phyloP scores from a whole-genome alignment of 2,797 vertebrate species.

The Sciurus vulgaris region DNA sequence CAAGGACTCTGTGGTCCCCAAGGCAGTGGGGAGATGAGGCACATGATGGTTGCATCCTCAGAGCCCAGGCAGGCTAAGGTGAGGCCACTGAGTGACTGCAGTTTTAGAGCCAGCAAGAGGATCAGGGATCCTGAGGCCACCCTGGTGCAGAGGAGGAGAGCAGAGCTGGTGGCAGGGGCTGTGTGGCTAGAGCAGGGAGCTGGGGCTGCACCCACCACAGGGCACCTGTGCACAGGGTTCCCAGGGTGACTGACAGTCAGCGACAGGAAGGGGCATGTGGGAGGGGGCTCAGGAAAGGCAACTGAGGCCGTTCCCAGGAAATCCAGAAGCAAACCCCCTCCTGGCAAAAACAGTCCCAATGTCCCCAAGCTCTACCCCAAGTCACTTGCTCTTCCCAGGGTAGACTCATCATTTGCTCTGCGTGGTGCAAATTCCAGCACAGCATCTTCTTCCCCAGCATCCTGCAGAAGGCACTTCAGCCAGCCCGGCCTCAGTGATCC shows the following conservation, averaged over 20 bases:
- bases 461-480: neutral
- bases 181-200: no score
- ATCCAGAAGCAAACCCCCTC: neutral
- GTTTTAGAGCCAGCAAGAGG: no score
- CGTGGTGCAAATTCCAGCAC: fast-evolving
- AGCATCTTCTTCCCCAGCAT: neutral
- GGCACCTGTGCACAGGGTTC: fast-evolving
- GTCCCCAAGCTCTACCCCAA: no score
- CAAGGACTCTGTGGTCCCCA: fast-evolving
- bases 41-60: no score
- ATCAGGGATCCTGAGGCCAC: neutral
- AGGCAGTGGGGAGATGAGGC: no score
- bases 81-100: no score
- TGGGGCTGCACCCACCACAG: no score
- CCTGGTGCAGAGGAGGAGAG: neutral
- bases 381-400: neutral
- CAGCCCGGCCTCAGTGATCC: neutral
- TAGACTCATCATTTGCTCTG: neutral
- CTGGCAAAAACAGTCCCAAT: neutral
- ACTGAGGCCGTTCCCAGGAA: neutral
- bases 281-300: neutral
- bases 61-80: no score
- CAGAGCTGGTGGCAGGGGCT: fast-evolving
- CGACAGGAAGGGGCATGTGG: neutral
- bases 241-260: neutral